Evolutionary conservation across 1,140 invertebrate genomes (phyloP).

Genomic region (Luehdorfia chinensis): DNA sequence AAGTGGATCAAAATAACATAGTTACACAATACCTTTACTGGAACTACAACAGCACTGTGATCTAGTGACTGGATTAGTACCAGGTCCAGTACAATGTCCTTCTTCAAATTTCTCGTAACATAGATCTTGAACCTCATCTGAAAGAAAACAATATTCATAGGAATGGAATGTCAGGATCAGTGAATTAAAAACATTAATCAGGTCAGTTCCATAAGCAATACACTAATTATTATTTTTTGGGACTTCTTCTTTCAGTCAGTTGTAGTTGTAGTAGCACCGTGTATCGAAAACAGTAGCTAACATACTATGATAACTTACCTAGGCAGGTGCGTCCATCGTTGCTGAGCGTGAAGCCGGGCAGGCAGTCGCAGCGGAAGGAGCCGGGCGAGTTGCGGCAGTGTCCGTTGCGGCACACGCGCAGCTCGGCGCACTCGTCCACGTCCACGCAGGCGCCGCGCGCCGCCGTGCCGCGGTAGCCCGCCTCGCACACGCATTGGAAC

Average conservation of each 20-base stretch:
- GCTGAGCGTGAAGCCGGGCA: slow-evolving; percentile 88
- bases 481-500: slow-evolving; percentile 88
- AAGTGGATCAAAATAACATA: neutral
- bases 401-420: slow-evolving; percentile 85
- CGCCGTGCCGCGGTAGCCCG: slow-evolving; percentile 83
- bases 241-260: too few species aligned
- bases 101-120: slow-evolving; percentile 90
- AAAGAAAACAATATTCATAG: slow-evolving; percentile 22
- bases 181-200: too few species aligned
- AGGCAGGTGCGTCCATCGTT: slow-evolving; percentile 89
- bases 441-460: slow-evolving; percentile 82
- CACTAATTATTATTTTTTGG: too few species aligned
- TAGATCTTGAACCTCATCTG: slow-evolving; percentile 88
- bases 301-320: too few species aligned
- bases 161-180: too few species aligned
- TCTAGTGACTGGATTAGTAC: slow-evolving; percentile 85
- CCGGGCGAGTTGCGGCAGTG: slow-evolving; percentile 82
- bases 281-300: too few species aligned
- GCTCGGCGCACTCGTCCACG: slow-evolving; percentile 85
- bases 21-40: slow-evolving; percentile 77
- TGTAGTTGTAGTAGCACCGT: too few species aligned
- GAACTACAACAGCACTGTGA: slow-evolving; percentile 93
- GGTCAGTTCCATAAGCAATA: too few species aligned
- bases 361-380: slow-evolving; percentile 87
- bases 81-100: slow-evolving; percentile 88